Base-by-base conservation (phyloP, 2,113 vertebrate species). In the Xenus cinereus region DNA sequence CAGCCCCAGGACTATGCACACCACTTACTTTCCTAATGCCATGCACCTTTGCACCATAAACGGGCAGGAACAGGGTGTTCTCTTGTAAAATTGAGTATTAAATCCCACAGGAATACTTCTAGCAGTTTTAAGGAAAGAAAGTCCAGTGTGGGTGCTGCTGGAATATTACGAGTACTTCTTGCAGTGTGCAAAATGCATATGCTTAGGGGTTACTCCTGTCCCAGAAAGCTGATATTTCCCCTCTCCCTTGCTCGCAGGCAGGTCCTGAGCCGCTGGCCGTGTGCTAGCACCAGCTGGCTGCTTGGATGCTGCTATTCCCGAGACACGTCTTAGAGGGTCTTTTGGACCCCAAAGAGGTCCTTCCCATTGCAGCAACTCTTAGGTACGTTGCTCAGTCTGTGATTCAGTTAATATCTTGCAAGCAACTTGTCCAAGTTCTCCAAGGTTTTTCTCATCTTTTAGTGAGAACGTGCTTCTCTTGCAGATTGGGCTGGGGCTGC, bases 251-350 rank as follows among this genome's bases (percentile, higher is more conserved):
- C 43, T 51, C 0, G 0, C 62, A 73, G 45, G 21, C 59, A 50
- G 48, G 21, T 75, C 28, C 78, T 0, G 0, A 84, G 28, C 32
- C 1, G 0, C 80, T 71, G 77, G 26, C 45, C 0, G 0, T 67
- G 50, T 30, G 50, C 54, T 62, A 28, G n/a, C 54, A 64, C 21
- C 63, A 62, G 35, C 28, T 72, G 51, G 10, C 7, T 87, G 51
- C 39, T 32, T 64, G 71, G 54, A 39, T 9, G 3, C 48, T 27
- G 15, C 51, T 51, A 0, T 33, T 85, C 60, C 66, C 6, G 0
- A 11, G 8, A 16, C 1, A 1, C 68, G 46, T 53, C 27, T 46
- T 14, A 24, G 10, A 68, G 28, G 24, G 2, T 33, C 21, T 68
- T 91, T 51, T 35, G 78, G 23, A 82, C n/a, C 43, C 28, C 56